Conservation (phyloP, 2,797 vertebrate genomes). For the Psittacula echo region DNA sequence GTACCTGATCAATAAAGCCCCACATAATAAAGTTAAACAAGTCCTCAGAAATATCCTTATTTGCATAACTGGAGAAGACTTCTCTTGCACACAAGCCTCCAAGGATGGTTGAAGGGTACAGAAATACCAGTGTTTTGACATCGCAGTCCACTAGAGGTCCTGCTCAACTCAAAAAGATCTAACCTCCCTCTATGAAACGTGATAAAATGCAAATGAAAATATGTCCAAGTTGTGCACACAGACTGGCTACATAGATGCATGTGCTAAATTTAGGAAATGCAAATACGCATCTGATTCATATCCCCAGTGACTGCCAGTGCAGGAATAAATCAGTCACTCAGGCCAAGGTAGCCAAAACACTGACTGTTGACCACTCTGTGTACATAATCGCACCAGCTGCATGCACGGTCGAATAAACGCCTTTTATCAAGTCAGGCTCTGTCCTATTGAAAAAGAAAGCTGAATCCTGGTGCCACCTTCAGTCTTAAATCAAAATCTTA, state of each 20-base stretch:
- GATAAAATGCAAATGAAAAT: constrained; percentile 15
- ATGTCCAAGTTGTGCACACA: not conserved
- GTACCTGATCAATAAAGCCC: not conserved
- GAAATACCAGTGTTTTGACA: not conserved
- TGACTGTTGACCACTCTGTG: fast-evolving
- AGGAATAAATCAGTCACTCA: not conserved
- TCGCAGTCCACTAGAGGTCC: constrained; percentile 46
- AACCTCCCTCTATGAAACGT: not conserved
- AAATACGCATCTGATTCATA: constrained; percentile 38
- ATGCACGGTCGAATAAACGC: not conserved
- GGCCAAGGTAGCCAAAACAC: not conserved
- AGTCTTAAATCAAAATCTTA: not conserved
- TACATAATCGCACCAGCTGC: not conserved
- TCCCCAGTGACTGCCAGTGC: not conserved
- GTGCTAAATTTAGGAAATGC: constrained; percentile 45
- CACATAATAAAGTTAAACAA: not conserved
- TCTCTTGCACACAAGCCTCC: not conserved
- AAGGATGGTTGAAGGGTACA: not conserved
- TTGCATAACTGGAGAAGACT: not conserved
- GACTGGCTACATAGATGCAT: not conserved
- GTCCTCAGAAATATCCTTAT: not conserved
- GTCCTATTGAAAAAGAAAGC: not conserved
- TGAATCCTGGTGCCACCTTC: not conserved
- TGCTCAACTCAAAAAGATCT: not conserved
- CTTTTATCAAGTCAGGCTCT: not conserved